phyloP scores from a whole-genome alignment of 1,140 invertebrate genomes.

The Procambarus clarkii region DNA sequence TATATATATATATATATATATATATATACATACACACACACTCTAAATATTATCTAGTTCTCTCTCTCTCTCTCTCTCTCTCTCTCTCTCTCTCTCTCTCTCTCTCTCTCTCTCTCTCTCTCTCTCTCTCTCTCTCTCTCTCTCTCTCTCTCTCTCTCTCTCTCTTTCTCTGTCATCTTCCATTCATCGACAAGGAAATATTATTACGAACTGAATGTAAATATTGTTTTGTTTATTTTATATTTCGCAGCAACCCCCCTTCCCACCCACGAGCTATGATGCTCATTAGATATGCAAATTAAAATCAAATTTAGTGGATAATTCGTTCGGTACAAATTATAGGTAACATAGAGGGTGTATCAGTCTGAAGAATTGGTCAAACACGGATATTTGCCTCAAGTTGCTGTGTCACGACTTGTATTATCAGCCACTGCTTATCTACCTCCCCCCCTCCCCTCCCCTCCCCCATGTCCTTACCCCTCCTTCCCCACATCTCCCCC shows the following conservation, averaged over 20 bases:
- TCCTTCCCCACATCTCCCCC: neutral
- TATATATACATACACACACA: too few relatives aligned
- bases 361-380: slow-evolving; percentile 17
- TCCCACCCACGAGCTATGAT: slow-evolving; percentile 25
- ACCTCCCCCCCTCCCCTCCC: neutral
- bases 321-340: slow-evolving; percentile 52
- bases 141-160: neutral
- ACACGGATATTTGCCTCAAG: neutral
- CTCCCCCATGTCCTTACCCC: neutral
- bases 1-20: too few relatives aligned
- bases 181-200: too few relatives aligned
- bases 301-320: slow-evolving; percentile 57
- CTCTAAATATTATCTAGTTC: too few relatives aligned
- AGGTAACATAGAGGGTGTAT: slow-evolving; percentile 37
- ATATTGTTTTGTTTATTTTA: slow-evolving; percentile 41
- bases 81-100: too few relatives aligned
- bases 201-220: too few relatives aligned
- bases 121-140: neutral
- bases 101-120: neutral
- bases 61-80: too few relatives aligned
- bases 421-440: slow-evolving; percentile 23
- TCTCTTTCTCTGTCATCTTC: neutral
- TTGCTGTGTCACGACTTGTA: neutral
- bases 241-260: neutral
- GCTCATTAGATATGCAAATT: slow-evolving; percentile 63